A percentile compares a stretch with the other conserved stretches of the same genome.
These are phyloP conservation scores for Rhodeus uyekii DNA, from an alignment of 2,797 vertebrate genomes.

Conservation along the genomic window DNA sequence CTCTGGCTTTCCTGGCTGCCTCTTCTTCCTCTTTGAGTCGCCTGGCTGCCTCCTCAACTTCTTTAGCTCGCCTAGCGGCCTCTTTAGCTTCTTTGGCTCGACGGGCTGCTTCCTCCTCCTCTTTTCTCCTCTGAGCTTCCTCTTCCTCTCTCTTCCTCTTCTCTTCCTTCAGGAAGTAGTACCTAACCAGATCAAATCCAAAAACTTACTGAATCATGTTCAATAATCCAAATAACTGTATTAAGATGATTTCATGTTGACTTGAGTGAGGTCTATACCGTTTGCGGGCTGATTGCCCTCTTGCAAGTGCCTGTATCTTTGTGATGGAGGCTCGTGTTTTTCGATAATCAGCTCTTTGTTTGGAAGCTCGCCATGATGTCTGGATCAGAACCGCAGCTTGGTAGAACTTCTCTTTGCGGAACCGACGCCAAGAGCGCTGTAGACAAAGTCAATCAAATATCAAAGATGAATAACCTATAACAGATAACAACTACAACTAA, in stretches of 20 bases:
- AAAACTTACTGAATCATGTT: conserved; percentile 10
- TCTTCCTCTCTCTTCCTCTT: conserved; percentile 73
- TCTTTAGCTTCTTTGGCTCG: conserved; percentile 66
- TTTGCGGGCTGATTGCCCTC: conserved; percentile 85
- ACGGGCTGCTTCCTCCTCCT: conserved; percentile 47
- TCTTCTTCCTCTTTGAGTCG: conserved; percentile 56
- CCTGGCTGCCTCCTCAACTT: conserved; percentile 32
- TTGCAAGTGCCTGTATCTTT: conserved; percentile 86
- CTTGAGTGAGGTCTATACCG: conserved; percentile 74
- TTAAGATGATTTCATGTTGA: background rate
- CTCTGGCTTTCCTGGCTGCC: conserved; percentile 11
- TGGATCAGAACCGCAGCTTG: conserved; percentile 83
- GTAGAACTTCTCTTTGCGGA: conserved; percentile 65
- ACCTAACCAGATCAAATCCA: conserved; percentile 62
- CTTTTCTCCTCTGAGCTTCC: conserved; percentile 53
- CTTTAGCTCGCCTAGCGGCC: conserved; percentile 42
- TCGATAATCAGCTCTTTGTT: conserved; percentile 69
- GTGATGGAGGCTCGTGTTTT: conserved; percentile 69
- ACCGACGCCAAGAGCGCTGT: conserved; percentile 84
- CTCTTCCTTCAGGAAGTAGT: conserved; percentile 72
- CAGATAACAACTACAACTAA: background rate
- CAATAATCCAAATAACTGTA: background rate
- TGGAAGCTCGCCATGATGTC: conserved; percentile 82
- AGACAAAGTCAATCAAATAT: background rate
- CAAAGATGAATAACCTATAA: background rate